A percentile compares a stretch with the other conserved stretches of the same genome.
Evolutionary conservation across 2,113 vertebrate species (phyloP).

Genomic region (Poecile atricapillus): DNA sequence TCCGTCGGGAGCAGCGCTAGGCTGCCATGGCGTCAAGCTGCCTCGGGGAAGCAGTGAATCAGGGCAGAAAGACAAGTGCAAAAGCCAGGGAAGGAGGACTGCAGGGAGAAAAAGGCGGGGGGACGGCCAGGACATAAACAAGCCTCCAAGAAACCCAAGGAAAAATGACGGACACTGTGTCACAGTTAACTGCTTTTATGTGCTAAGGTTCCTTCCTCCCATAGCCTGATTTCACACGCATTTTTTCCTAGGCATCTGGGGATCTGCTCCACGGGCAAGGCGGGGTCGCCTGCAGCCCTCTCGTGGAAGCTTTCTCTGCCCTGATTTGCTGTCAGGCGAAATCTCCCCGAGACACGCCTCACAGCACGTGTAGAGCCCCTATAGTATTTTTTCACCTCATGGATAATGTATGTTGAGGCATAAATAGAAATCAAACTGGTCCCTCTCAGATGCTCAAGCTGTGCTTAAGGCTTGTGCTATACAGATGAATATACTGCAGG

Average conservation of each 20-base stretch:
- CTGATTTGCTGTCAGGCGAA: background rate
- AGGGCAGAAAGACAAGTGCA: too few species aligned
- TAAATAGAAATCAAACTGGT: background rate
- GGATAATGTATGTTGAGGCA: background rate
- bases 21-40: background rate
- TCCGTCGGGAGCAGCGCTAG: background rate
- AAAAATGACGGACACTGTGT: background rate
- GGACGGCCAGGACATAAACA: fast-evolving
- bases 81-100: background rate
- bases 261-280: background rate
- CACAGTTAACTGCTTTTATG: background rate
- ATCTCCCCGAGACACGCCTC: background rate
- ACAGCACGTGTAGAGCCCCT: background rate
- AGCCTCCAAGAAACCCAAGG: background rate
- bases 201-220: background rate
- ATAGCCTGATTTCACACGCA: background rate
- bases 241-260: background rate
- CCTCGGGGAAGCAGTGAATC: background rate
- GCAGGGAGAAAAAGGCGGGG: too few species aligned
- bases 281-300: too few species aligned
- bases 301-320: background rate
- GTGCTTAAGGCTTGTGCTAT: background rate
- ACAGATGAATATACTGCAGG: background rate
- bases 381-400: background rate
- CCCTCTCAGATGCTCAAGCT: background rate